A percentile compares a stretch with the other conserved stretches of the same genome.
Conservation (phyloP, 2,797 vertebrate species). For the Anniella stebbinsi region DNA sequence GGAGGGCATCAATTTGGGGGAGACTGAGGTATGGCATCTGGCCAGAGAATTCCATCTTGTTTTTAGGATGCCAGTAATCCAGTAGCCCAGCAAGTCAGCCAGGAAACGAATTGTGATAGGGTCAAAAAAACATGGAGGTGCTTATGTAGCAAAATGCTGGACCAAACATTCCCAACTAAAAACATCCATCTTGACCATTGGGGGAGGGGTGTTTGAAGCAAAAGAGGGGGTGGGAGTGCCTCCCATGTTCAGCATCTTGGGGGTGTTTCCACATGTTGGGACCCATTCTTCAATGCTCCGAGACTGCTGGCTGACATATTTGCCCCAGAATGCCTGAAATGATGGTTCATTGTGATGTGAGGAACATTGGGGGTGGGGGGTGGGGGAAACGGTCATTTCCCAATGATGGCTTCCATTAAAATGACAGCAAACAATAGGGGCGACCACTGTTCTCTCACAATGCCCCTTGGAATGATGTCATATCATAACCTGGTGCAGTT, state of each 20-base stretch:
- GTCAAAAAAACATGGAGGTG: neutral
- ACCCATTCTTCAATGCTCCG: neutral
- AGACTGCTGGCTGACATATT: neutral
- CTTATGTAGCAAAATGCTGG: neutral
- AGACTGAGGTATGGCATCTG: neutral
- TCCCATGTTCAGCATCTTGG: neutral
- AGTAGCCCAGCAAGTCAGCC: neutral
- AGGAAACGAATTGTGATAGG: neutral
- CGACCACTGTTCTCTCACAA: neutral
- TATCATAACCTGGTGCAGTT: neutral
- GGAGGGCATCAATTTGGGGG: neutral
- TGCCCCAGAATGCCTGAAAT: neutral
- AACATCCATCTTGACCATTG: neutral
- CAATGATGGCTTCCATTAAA: neutral
- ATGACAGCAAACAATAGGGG: neutral
- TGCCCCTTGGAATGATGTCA: neutral
- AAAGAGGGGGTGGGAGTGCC: neutral
- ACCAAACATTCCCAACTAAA: neutral
- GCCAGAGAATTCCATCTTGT: neutral
- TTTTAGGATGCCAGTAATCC: neutral
- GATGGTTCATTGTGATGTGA: neutral
- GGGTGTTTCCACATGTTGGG: neutral
- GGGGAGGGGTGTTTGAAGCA: no score
- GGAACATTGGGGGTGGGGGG: neutral
- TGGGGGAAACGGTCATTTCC: neutral